These are phyloP conservation scores for Cotesia typhae DNA, from an alignment of 1,140 invertebrate genomes.

Conservation along the genomic window DNA sequence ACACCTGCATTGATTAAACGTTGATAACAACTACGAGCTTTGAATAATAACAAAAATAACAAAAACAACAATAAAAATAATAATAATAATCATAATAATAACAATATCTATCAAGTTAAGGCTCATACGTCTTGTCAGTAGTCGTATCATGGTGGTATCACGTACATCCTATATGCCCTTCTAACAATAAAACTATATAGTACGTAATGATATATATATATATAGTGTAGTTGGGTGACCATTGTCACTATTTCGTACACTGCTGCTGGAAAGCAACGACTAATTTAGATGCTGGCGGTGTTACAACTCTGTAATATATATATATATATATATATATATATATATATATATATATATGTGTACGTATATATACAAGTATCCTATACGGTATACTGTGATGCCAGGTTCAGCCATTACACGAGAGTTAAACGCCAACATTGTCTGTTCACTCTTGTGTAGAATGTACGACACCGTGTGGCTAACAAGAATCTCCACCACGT, in stretches of 20 bases:
- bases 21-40: constrained; percentile 38
- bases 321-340: no score
- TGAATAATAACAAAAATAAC: constrained; percentile 41
- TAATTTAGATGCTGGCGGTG: constrained; percentile 32
- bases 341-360: no score
- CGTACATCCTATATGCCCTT: no score
- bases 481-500: constrained; percentile 31
- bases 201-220: no score
- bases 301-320: no score
- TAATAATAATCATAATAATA: no score
- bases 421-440: constrained; percentile 31
- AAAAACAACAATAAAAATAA: no score
- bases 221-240: neutral
- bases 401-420: constrained; percentile 30
- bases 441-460: neutral
- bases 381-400: neutral
- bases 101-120: no score
- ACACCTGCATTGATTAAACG: constrained; percentile 27
- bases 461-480: constrained; percentile 13
- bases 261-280: constrained; percentile 4
- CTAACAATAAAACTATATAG: no score
- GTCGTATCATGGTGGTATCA: neutral
- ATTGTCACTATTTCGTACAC: constrained; percentile 11
- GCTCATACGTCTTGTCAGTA: no score
- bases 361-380: no score